These are phyloP conservation scores for Arnoldichthys spilopterus DNA, from an alignment of 2,797 vertebrate genomes.

Conservation along the genomic window DNA sequence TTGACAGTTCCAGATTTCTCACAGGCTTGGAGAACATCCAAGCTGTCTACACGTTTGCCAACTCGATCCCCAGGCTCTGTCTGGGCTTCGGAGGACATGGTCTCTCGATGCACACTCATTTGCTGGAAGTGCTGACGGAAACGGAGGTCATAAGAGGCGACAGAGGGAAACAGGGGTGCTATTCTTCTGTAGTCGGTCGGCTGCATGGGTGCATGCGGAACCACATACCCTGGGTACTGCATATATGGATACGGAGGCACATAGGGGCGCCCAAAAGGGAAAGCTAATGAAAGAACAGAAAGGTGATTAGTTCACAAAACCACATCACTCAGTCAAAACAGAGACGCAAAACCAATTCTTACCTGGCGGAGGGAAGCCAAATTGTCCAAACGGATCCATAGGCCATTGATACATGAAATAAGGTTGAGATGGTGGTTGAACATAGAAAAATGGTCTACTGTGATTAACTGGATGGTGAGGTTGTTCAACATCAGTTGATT, in stretches of 20 bases:
- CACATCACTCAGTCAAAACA: not conserved
- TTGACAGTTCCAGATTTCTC: slow-evolving; percentile 46
- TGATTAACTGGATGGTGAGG: slow-evolving; percentile 60
- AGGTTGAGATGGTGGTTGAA: slow-evolving; percentile 67
- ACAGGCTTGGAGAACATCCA: slow-evolving; percentile 48
- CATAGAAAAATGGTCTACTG: slow-evolving; percentile 70
- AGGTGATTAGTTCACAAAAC: not conserved
- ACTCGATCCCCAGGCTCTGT: slow-evolving; percentile 63
- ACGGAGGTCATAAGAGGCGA: slow-evolving; percentile 53
- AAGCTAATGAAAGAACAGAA: slow-evolving; percentile 32
- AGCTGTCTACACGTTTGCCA: slow-evolving; percentile 51
- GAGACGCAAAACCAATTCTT: slow-evolving; percentile 3
- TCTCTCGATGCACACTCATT: slow-evolving; percentile 52
- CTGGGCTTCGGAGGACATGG: slow-evolving; percentile 62
- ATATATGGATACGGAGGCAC: slow-evolving; percentile 64
- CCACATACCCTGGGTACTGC: slow-evolving; percentile 64
- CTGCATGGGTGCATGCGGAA: slow-evolving; percentile 66
- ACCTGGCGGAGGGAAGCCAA: slow-evolving; percentile 61
- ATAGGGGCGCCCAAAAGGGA: slow-evolving; percentile 59
- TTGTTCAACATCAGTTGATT: slow-evolving; percentile 63
- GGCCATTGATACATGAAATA: slow-evolving; percentile 67
- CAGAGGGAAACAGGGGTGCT: slow-evolving; percentile 49
- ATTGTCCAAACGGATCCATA: slow-evolving; percentile 63
- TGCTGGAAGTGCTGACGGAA: slow-evolving; percentile 60
- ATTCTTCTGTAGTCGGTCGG: slow-evolving; percentile 63